phyloP scores from a whole-genome alignment of 2,113 vertebrate species.

The Rattus rattus region DNA sequence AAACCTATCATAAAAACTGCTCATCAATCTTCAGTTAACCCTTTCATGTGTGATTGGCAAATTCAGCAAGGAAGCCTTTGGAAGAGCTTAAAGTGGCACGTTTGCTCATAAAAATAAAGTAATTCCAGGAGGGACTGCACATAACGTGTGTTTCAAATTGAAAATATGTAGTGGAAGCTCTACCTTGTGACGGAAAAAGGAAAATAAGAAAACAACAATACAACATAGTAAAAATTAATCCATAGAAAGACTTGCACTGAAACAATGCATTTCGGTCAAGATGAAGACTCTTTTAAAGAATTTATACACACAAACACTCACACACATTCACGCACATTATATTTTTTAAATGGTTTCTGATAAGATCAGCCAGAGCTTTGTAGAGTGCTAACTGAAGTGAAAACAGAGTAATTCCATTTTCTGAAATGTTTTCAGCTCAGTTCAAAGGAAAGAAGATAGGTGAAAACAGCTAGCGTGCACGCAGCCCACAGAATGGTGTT shows the following conservation, averaged over 20 bases:
- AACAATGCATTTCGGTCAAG: conserved; percentile 43
- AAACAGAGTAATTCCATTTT: conserved; percentile 49
- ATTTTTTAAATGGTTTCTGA: neutral
- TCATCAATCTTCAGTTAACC: conserved; percentile 87
- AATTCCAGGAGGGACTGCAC: neutral
- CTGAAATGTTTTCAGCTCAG: conserved; percentile 39
- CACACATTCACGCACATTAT: neutral
- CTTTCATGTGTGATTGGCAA: conserved; percentile 85
- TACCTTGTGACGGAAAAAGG: neutral
- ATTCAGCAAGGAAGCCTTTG: conserved; percentile 15
- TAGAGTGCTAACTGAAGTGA: conserved; percentile 16
- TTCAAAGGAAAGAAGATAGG: conserved; percentile 71
- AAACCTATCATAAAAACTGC: conserved; percentile 86
- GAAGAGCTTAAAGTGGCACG: conserved; percentile 60
- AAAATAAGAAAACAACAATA: conserved; percentile 27
- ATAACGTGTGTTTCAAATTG: neutral
- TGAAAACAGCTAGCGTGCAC: conserved; percentile 70
- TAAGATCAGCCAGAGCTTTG: conserved; percentile 12
- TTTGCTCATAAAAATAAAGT: neutral
- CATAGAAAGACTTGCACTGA: conserved; percentile 23
- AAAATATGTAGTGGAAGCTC: neutral
- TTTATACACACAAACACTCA: neutral
- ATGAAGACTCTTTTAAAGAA: conserved; percentile 58
- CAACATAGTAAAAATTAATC: conserved; percentile 31
- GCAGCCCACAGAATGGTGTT: conserved; percentile 19